Conservation (phyloP, 2,888 invertebrate species). For the Hemaris fuciformis region DNA sequence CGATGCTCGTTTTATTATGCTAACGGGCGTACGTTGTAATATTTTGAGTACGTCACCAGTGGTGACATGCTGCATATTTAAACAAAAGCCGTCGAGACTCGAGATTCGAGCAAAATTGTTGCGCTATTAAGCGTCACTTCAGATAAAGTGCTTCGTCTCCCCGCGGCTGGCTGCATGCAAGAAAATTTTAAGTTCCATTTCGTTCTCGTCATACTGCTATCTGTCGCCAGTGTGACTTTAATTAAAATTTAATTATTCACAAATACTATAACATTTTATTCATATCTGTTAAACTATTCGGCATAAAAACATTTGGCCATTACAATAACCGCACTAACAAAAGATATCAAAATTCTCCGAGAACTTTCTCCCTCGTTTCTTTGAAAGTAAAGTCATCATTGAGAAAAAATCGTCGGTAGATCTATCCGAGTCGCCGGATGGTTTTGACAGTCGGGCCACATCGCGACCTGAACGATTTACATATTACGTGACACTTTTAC, state of each 20-base stretch:
- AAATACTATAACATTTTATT: background rate
- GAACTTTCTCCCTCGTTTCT: constrained; percentile 49
- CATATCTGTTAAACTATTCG: background rate
- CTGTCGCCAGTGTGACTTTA: background rate
- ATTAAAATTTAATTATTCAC: background rate
- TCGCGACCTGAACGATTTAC: constrained; percentile 79
- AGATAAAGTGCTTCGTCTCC: constrained; percentile 38
- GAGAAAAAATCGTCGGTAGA: constrained; percentile 65
- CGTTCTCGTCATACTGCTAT: constrained; percentile 5
- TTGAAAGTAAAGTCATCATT: constrained; percentile 65
- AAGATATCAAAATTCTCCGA: constrained; percentile 40
- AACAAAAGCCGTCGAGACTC: constrained; percentile 51
- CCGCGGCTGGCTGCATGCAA: constrained; percentile 11
- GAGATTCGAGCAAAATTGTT: constrained; percentile 55
- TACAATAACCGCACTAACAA: constrained; percentile 15
- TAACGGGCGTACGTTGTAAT: constrained; percentile 70
- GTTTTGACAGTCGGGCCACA: constrained; percentile 77
- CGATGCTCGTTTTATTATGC: constrained; percentile 74
- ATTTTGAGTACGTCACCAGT: constrained; percentile 71
- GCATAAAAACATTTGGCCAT: background rate
- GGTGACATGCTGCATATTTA: constrained; percentile 73
- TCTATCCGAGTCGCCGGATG: constrained; percentile 63
- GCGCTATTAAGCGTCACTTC: constrained; percentile 57
- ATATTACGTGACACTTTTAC: constrained; percentile 80
- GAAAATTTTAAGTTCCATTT: constrained; percentile 7